A percentile compares a stretch with the other conserved stretches of the same genome.
Evolutionary conservation across 2,797 vertebrate species (phyloP).

Genomic region (Eremophila alpestris): DNA sequence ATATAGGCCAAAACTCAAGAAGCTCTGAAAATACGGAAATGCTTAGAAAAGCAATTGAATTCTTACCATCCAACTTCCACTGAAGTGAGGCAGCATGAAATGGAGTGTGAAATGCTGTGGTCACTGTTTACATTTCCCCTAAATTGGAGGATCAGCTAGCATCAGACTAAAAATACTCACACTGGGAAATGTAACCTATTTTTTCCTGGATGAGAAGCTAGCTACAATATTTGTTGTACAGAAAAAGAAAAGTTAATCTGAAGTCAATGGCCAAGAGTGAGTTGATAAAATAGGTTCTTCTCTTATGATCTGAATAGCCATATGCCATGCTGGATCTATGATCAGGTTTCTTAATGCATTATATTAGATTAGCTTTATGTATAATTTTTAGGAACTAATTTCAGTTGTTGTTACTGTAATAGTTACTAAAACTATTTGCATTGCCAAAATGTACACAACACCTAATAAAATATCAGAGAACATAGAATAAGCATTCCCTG

Average conservation of each 20-base stretch:
- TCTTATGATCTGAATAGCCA: background rate
- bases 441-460: background rate
- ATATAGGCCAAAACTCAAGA: background rate
- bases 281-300: background rate
- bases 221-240: background rate
- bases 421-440: background rate
- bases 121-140: constrained; percentile 26
- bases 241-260: background rate
- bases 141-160: constrained; percentile 12
- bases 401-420: background rate
- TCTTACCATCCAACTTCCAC: background rate
- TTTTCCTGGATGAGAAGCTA: background rate
- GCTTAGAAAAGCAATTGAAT: background rate
- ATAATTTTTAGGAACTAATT: background rate
- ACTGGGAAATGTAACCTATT: background rate
- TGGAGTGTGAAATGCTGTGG: background rate
- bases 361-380: background rate
- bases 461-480: background rate
- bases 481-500: background rate
- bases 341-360: background rate
- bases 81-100: constrained; percentile 25
- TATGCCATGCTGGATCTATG: background rate
- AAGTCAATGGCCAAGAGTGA: background rate
- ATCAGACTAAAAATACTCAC: constrained; percentile 8
- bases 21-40: constrained; percentile 21